Conservation (phyloP, 2,888 invertebrate genomes). For the Melipona beecheii region DNA sequence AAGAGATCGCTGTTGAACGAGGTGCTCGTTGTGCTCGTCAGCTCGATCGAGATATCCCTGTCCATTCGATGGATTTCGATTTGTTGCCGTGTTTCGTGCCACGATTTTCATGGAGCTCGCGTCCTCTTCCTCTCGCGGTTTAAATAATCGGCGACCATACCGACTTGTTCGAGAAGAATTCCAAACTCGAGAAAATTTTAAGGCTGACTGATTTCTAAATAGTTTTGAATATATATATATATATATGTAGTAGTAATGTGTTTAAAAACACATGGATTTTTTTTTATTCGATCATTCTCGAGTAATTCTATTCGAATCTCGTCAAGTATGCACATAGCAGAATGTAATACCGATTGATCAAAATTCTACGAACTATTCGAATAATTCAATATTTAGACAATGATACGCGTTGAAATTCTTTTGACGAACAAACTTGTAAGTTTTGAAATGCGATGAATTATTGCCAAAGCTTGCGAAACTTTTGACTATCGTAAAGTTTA, state of each 20-base stretch:
- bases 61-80: conserved; percentile 51
- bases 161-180: neutral
- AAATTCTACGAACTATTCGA: neutral
- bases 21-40: conserved; percentile 49
- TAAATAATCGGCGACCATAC: neutral
- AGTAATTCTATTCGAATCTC: neutral
- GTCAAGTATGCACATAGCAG: neutral
- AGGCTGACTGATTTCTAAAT: neutral
- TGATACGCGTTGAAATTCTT: neutral
- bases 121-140: conserved; percentile 13
- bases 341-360: too few species aligned
- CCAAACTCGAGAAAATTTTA: neutral
- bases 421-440: neutral
- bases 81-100: conserved; percentile 41
- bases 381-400: neutral
- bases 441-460: neutral
- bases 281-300: neutral
- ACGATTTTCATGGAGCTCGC: conserved; percentile 29
- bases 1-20: conserved; percentile 15
- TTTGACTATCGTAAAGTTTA: neutral
- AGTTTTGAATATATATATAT: neutral
- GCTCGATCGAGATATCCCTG: conserved; percentile 33
- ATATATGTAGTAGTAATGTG: neutral
- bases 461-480: too few species aligned
- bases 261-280: neutral